A percentile compares a stretch with the other conserved stretches of the same genome.
Evolutionary conservation across 2,113 vertebrate genomes (phyloP).

Genomic region (Corythornis cristatus): DNA sequence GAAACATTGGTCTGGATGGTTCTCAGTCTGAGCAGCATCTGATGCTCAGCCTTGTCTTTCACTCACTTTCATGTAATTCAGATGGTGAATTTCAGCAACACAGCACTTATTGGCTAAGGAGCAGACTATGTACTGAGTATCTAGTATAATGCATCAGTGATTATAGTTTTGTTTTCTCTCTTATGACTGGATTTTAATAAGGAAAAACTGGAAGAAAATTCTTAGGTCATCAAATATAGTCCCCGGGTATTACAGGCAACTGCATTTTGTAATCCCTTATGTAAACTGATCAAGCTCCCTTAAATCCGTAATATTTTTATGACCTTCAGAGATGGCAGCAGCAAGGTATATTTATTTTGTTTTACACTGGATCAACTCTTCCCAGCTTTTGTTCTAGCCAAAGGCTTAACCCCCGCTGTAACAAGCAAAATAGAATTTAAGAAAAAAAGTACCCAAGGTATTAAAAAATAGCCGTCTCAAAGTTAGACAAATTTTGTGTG

Average conservation of each 20-base stretch:
- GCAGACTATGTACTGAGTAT: background rate
- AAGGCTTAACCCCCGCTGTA: background rate
- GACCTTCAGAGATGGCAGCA: conserved; percentile 13
- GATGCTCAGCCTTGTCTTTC: background rate
- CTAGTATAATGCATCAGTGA: background rate
- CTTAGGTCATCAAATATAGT: background rate
- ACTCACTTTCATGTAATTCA: background rate
- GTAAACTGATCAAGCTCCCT: conserved; percentile 16
- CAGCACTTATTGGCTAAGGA: background rate
- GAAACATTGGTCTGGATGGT: background rate
- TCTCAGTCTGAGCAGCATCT: background rate
- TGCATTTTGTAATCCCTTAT: background rate
- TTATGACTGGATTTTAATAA: background rate
- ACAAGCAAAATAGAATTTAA: background rate
- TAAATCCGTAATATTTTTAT: conserved; percentile 22
- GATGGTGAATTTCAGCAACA: background rate
- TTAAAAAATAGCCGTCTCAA: background rate
- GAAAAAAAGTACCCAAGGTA: background rate
- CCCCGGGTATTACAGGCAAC: background rate
- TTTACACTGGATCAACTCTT: background rate
- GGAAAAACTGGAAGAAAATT: background rate
- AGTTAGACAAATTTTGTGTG: background rate
- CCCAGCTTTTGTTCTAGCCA: background rate
- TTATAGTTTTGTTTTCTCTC: background rate
- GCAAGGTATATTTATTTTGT: background rate